Conservation (phyloP, 2,888 invertebrate genomes). For the Drosophila diplacantha region DNA sequence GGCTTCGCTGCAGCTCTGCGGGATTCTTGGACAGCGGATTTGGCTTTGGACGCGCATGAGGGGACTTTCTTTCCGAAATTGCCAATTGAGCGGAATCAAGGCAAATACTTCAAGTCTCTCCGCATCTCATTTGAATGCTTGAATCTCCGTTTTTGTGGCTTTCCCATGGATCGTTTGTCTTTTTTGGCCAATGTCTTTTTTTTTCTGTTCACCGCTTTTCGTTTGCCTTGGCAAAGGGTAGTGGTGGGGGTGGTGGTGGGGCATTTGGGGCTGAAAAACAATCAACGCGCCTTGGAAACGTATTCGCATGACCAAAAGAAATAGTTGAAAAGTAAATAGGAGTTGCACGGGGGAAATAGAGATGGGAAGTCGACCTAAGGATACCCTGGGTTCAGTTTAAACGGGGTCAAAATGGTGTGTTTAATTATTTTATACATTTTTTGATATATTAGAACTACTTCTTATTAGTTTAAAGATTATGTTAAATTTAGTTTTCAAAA, state of each 20-base stretch:
- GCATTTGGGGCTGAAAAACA: slow-evolving; percentile 51
- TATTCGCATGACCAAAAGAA: slow-evolving; percentile 62
- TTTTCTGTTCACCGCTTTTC: slow-evolving; percentile 6
- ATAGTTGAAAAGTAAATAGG: slow-evolving; percentile 38
- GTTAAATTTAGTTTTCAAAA: too few relatives aligned
- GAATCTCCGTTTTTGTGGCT: slow-evolving; percentile 38
- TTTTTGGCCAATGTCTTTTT: slow-evolving; percentile 55
- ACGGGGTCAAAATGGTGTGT: too few relatives aligned
- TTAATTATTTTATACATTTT: too few relatives aligned
- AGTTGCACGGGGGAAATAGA: slow-evolving; percentile 7
- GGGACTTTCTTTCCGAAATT: slow-evolving; percentile 66
- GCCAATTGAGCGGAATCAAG: slow-evolving; percentile 56
- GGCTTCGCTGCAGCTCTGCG: slow-evolving; percentile 42
- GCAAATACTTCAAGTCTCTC: slow-evolving; percentile 43
- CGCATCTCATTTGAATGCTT: slow-evolving; percentile 45
- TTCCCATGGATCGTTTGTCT: slow-evolving; percentile 60
- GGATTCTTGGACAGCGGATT: slow-evolving; percentile 42
- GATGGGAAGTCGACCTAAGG: slow-evolving; percentile 20
- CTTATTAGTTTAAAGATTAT: too few relatives aligned
- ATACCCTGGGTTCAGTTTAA: background rate
- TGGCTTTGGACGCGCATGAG: slow-evolving; percentile 20
- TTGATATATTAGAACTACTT: too few relatives aligned
- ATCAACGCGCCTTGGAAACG: slow-evolving; percentile 64
- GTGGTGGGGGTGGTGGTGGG: slow-evolving; percentile 9
- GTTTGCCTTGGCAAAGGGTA: slow-evolving; percentile 2